Conservation (phyloP, 2,113 vertebrate genomes). For the Podarcis raffonei region DNA sequence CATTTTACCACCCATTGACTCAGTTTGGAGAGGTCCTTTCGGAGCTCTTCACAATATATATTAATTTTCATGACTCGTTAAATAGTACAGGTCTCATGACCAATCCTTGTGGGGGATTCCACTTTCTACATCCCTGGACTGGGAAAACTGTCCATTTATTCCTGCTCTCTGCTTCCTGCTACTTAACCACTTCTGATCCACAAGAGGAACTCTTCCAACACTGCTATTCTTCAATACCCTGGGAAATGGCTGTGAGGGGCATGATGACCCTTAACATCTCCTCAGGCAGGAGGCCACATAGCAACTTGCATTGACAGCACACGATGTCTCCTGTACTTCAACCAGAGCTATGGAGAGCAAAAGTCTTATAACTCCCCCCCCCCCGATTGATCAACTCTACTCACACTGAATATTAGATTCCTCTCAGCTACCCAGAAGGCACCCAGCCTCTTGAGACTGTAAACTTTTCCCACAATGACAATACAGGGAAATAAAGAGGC, state of each 20-base stretch:
- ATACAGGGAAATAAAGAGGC: not conserved
- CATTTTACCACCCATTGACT: too few relatives aligned
- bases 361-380: not conserved
- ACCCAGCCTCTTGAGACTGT: not conserved
- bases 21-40: too few relatives aligned
- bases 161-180: too few relatives aligned
- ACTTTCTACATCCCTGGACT: too few relatives aligned
- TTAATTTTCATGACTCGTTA: too few relatives aligned
- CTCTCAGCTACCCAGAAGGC: not conserved
- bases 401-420: not conserved
- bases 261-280: not conserved
- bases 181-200: too few relatives aligned
- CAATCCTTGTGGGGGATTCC: too few relatives aligned
- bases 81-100: too few relatives aligned
- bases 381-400: not conserved
- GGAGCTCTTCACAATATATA: too few relatives aligned
- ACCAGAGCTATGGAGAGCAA: not conserved
- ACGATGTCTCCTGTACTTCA: not conserved
- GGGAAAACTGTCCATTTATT: too few relatives aligned
- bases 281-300: not conserved
- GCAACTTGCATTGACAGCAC: not conserved
- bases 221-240: not conserved
- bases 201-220: too few relatives aligned
- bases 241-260: not conserved
- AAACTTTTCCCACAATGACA: not conserved